phyloP scores from a whole-genome alignment of 1,140 invertebrate genomes.

The Muscidifurax raptorellus region DNA sequence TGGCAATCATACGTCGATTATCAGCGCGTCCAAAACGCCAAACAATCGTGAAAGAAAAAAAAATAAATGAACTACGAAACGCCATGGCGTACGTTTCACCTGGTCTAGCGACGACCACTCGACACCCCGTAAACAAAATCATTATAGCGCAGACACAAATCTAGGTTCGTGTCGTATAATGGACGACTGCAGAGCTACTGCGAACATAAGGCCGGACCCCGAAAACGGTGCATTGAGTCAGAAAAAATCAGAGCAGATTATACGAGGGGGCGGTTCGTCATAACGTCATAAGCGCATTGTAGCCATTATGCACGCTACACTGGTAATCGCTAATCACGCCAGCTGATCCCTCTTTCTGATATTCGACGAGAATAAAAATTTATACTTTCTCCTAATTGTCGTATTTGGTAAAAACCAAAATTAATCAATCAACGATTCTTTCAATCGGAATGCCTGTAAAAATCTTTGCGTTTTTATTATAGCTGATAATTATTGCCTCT shows the following conservation, averaged over 20 bases:
- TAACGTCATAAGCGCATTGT: slow-evolving; percentile 2
- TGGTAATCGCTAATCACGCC: slow-evolving; percentile 46
- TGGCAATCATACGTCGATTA: slow-evolving; percentile 45
- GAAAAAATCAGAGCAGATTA: slow-evolving; percentile 68
- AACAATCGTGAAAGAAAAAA: neutral
- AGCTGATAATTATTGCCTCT: too few species aligned
- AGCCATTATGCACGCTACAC: slow-evolving; percentile 48
- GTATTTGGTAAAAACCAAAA: too few species aligned
- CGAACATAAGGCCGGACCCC: slow-evolving; percentile 61
- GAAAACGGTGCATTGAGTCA: slow-evolving; percentile 48
- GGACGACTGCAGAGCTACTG: slow-evolving; percentile 51
- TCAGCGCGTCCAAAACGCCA: neutral
- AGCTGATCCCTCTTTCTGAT: neutral
- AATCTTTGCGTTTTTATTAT: too few species aligned
- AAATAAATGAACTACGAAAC: neutral
- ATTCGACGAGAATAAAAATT: too few species aligned
- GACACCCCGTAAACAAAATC: slow-evolving; percentile 71
- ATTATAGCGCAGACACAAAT: slow-evolving; percentile 59
- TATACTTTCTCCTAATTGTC: too few species aligned
- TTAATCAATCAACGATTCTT: too few species aligned
- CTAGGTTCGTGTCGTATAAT: neutral
- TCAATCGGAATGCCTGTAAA: too few species aligned
- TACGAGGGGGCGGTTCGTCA: slow-evolving; percentile 52
- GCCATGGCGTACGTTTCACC: slow-evolving; percentile 60
- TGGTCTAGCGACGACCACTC: slow-evolving; percentile 59